Evolutionary conservation across 2,113 vertebrate species (phyloP).

Genomic region (Sceloporus tristichus): DNA sequence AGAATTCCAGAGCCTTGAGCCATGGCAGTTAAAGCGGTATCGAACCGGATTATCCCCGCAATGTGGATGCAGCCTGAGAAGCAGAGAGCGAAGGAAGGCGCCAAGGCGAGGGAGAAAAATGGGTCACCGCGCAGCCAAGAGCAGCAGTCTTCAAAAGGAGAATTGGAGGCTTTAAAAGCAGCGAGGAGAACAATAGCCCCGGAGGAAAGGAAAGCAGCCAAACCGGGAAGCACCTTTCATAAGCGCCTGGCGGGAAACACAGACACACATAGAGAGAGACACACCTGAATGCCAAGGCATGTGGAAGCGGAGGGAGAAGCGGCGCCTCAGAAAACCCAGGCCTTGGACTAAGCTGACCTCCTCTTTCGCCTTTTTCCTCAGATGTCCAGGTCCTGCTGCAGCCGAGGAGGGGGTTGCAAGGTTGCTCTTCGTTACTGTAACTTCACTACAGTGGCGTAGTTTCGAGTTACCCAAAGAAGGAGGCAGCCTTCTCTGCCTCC

Average conservation of each 20-base stretch:
- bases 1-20: too few species aligned
- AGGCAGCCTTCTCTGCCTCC: background rate
- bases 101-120: background rate
- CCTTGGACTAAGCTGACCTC: background rate
- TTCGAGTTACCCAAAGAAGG: background rate
- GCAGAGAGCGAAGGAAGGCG: background rate
- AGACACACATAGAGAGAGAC: background rate
- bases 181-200: background rate
- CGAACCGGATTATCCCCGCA: too few species aligned
- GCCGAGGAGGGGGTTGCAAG: background rate
- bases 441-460: background rate
- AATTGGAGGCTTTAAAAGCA: background rate
- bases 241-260: too few species aligned
- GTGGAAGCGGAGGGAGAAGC: background rate
- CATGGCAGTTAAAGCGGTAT: too few species aligned
- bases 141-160: constrained; percentile 1
- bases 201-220: too few species aligned
- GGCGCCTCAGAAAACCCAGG: background rate
- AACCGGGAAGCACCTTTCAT: too few species aligned
- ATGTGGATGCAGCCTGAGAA: background rate
- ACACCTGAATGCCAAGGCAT: background rate
- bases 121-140: background rate
- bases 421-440: background rate
- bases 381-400: background rate
- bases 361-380: background rate